Base-by-base conservation (phyloP, 2,797 vertebrate genomes). In the Pelochelys cantorii region DNA sequence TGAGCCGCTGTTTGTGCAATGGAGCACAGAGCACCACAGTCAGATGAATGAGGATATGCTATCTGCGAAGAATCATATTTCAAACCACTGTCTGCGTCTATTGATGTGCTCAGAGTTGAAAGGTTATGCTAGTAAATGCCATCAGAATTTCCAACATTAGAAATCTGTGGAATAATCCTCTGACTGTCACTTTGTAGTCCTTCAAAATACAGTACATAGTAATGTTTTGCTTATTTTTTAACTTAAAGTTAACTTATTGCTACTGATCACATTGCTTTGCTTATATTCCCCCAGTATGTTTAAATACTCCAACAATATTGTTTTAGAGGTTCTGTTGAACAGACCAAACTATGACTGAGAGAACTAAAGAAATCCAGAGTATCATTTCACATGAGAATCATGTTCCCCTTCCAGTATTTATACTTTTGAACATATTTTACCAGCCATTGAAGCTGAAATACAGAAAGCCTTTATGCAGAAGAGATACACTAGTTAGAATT, bases 61-160 rank as follows among this genome's bases (percentile, higher is more conserved):
- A 98, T 98, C 98, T 98, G 98, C 98, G 98, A 98, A 97, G 98
- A 98, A 98, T 98, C 98, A 98, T 98, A 98, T 98, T 98, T 98
- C 98, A 98, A 98, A 97, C 98, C 97, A 96, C 96, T 98, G 98
- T 98, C 98, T 98, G 97, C 97, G 96, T 97, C 98, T 98, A 98
- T 98, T 98, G 98, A 98, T 98, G 98, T 98, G 97, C 97, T 97
- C 97, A 97, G 98, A 98, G 98, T 98, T 98, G 98, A 98, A 98
- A 98, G 98, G 98, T 98, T 98, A 98, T 97, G 97, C 97, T 98
- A 98, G 98, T 98, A 98, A 98, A 98, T 98, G 97, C 98, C 98
- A 98, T 97, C 97, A 93, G 95, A 98, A 98, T 98, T 98, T 97
- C 97, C 96, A 98, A 96, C 97, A 97, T 97, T 97, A 97, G 96